These are phyloP conservation scores for Sula dactylatra DNA, from an alignment of 2,113 vertebrate species.

Conservation along the genomic window DNA sequence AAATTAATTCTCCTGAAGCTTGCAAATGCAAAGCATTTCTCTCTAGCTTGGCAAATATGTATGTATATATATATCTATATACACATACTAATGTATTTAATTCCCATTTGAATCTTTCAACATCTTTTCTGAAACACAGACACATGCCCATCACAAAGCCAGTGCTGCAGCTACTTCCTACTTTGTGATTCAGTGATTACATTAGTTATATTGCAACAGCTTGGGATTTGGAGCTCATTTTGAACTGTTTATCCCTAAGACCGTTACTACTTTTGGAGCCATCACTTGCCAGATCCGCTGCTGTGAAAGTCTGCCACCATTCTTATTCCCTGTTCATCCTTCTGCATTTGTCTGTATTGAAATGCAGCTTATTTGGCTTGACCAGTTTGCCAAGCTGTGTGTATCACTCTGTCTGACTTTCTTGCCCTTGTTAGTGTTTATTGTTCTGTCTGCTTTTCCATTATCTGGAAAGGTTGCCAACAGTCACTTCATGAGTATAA, in stretches of 20 bases:
- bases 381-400: neutral
- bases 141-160: neutral
- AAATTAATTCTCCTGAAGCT: neutral
- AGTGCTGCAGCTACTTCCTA: neutral
- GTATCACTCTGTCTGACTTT: neutral
- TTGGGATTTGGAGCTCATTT: slow-evolving; percentile 14
- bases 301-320: slow-evolving; percentile 29
- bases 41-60: neutral
- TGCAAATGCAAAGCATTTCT: neutral
- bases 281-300: neutral
- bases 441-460: neutral
- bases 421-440: neutral
- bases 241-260: neutral
- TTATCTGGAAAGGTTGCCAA: neutral
- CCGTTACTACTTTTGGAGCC: neutral
- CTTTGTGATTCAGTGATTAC: neutral
- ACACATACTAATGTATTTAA: neutral
- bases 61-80: neutral
- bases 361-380: neutral
- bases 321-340: neutral
- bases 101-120: neutral
- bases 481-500: neutral
- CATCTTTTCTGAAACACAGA: neutral
- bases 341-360: neutral
- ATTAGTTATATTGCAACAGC: neutral